Conservation (phyloP, 2,113 vertebrate genomes). For the Okapia johnstoni region DNA sequence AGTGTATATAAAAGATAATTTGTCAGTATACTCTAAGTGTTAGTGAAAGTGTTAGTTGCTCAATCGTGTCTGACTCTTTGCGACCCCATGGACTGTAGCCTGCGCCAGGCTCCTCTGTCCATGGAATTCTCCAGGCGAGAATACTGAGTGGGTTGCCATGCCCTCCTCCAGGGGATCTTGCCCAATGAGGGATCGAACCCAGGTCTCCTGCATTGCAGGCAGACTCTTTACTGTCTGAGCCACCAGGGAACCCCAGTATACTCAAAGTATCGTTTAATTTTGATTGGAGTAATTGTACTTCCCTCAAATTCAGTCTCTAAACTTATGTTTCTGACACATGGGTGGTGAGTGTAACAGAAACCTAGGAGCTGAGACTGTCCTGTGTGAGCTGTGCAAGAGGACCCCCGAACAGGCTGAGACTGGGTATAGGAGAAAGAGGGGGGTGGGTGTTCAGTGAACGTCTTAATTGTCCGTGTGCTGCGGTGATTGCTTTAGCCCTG, state of each 20-base stretch:
- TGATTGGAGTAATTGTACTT: background rate
- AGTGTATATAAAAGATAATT: background rate
- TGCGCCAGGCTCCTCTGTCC: background rate
- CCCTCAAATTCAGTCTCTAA: background rate
- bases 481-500: fast-evolving
- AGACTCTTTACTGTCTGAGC: background rate
- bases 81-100: background rate
- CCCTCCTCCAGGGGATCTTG: background rate
- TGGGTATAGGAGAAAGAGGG: background rate
- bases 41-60: background rate
- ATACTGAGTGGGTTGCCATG: background rate
- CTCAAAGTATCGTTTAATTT: background rate
- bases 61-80: background rate
- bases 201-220: background rate
- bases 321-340: background rate
- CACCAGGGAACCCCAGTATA: background rate
- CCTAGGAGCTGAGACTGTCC: background rate
- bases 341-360: background rate
- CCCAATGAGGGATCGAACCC: background rate
- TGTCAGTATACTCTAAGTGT: background rate
- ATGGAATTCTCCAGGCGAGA: background rate
- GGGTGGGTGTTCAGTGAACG: fast-evolving
- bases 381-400: fast-evolving
- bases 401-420: no score
- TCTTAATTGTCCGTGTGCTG: background rate